Percentiles rank a stretch among this genome's conserved stretches.
These are phyloP conservation scores for Campoletis raptor DNA, from an alignment of 2,888 invertebrate species.

Conservation along the genomic window DNA sequence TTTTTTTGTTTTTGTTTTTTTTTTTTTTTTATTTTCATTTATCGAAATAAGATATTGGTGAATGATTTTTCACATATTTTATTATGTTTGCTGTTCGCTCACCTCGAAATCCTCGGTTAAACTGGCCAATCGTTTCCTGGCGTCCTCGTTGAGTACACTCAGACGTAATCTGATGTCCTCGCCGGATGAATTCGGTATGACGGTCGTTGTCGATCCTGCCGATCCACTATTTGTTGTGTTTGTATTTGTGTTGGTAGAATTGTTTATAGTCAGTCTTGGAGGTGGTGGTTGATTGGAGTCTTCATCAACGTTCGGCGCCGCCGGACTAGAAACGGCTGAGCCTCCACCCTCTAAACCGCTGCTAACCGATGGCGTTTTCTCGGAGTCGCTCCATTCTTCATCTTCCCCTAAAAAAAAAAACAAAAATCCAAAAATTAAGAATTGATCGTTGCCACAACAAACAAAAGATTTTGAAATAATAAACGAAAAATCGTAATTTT, in stretches of 20 bases:
- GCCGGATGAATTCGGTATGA: slow-evolving; percentile 72
- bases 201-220: slow-evolving; percentile 50
- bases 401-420: slow-evolving; percentile 82
- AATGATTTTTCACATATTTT: not conserved
- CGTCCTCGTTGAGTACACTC: slow-evolving; percentile 81
- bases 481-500: too few relatives aligned
- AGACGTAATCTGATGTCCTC: slow-evolving; percentile 81
- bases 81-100: slow-evolving; percentile 17
- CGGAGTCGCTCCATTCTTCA: slow-evolving; percentile 85
- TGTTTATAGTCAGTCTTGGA: slow-evolving; percentile 75
- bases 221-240: slow-evolving; percentile 28
- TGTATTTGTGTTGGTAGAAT: slow-evolving; percentile 25
- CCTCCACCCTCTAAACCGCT: slow-evolving; percentile 83
- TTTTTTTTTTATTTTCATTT: not conserved
- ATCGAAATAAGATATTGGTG: slow-evolving; percentile 1
- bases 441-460: slow-evolving; percentile 7
- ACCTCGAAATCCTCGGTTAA: slow-evolving; percentile 82
- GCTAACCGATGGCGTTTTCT: slow-evolving; percentile 83
- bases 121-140: slow-evolving; percentile 79
- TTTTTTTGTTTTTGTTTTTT: too few relatives aligned
- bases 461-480: not conserved
- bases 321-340: slow-evolving; percentile 82
- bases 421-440: slow-evolving; percentile 33
- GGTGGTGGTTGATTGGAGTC: slow-evolving; percentile 80
- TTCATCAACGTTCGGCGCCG: slow-evolving; percentile 79